Base-by-base conservation (phyloP, 1,140 invertebrate species). In the Hypothenemus hampei region DNA sequence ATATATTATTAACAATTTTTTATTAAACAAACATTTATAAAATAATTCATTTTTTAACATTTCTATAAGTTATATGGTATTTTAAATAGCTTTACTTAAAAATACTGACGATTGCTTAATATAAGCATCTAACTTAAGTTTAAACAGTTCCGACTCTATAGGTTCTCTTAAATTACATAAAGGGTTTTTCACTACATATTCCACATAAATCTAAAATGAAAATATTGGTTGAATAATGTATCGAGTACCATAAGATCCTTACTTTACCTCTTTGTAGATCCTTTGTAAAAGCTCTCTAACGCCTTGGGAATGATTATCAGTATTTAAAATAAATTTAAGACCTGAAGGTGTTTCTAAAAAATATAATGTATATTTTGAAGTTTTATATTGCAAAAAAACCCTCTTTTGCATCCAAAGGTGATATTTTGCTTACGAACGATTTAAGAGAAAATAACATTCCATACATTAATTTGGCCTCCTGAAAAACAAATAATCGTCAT, bases 391-490 rank as follows among this genome's bases (percentile, higher is more conserved):
- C 0, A 91, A 70, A 69, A n/a, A 96, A 96, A 8, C 93, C 93
- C 67, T 96, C 92, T 71, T 89, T 91, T 4, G 88, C 82, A 75
- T 97, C 94, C 40, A 86, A 75, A 7, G 94, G 94, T 4, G 93
- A 97, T 70, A 99, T 92, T 77, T 97, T 93, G 51, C 79, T 82
- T 0, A 95, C 89, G 78, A 98, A 98, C 4, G 94, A 97, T 73
- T 97, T 96, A 13, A 98, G 86, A 2, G 95, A 98, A 73, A 93
- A 95, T 19, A 98, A 73, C 92, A 98, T 97, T 54, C 96, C 96
- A 78, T 96, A 98, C 84, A 98, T 96, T 29, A 98, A 73, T 73
- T 98, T 97, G 16, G 89, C 92, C 81, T 98, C 95, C 92, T 97
- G 73, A 46, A 82, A 81, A 23, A 31, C 8, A 11, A 31, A n/a